A percentile compares a stretch with the other conserved stretches of the same genome.
phyloP scores from a whole-genome alignment of 53 echinoderm and acorn worm species.

The Paracentrotus lividus region DNA sequence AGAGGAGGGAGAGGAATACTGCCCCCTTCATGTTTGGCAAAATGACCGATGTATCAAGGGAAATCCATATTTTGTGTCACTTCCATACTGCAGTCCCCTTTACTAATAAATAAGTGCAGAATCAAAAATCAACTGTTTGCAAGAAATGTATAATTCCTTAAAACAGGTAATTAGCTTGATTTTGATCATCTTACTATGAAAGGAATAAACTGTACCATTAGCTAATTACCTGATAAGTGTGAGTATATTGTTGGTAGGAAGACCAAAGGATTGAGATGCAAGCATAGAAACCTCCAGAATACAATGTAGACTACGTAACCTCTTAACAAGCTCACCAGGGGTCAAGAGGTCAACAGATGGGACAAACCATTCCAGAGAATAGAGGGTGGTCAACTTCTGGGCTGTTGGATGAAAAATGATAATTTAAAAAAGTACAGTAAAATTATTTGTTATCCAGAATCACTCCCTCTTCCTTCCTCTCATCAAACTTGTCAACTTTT shows the following conservation, averaged over 20 bases:
- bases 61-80: too few relatives aligned
- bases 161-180: too few relatives aligned
- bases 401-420: slow-evolving; percentile 24
- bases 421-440: background rate
- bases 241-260: slow-evolving; percentile 78
- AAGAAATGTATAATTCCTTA: too few relatives aligned
- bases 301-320: slow-evolving; percentile 76
- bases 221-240: slow-evolving; percentile 79
- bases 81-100: too few relatives aligned
- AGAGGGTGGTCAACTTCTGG: slow-evolving; percentile 76
- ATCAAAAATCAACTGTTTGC: too few relatives aligned
- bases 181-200: too few relatives aligned
- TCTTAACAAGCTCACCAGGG: slow-evolving; percentile 70
- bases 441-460: background rate
- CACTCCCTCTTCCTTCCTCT: background rate
- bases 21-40: too few relatives aligned
- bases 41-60: too few relatives aligned
- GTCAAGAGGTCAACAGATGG: slow-evolving; percentile 53
- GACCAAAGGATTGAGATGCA: slow-evolving; percentile 73
- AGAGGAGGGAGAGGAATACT: too few relatives aligned
- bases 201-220: too few relatives aligned
- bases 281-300: slow-evolving; percentile 79
- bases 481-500: background rate
- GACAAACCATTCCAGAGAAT: slow-evolving; percentile 79
- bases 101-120: too few relatives aligned